phyloP scores from a whole-genome alignment of 2,797 vertebrate species.

The Pseudochromis fuscus region DNA sequence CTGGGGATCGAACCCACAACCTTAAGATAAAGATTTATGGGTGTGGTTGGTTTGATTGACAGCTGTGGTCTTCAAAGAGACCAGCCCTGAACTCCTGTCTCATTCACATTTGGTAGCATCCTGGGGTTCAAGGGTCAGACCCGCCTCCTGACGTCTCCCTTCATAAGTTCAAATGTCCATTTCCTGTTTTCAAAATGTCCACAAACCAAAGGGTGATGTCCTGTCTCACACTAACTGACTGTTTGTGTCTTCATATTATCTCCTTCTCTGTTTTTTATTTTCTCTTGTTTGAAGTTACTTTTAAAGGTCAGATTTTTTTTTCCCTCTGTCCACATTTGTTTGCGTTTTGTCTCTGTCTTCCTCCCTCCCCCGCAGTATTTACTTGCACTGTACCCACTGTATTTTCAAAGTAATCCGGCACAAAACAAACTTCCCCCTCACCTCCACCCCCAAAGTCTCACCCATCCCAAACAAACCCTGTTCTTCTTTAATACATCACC shows the following conservation, averaged over 20 bases:
- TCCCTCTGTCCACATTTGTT: conserved; percentile 22
- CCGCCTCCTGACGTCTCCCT: no score
- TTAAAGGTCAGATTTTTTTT: conserved; percentile 26
- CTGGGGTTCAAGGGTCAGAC: no score
- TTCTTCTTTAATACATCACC: no score
- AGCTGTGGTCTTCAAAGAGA: no score
- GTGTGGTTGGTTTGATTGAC: no score
- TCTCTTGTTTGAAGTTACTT: conserved; percentile 27
- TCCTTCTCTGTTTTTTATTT: background rate
- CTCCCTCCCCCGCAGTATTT: conserved; percentile 39
- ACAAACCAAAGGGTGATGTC: no score
- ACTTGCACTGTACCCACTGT: conserved; percentile 60
- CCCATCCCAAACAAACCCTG: conserved; percentile 22
- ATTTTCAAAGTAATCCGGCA: conserved; percentile 70
- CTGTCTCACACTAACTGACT: background rate
- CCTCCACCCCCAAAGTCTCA: conserved; percentile 3
- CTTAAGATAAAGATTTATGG: no score
- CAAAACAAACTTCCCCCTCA: conserved; percentile 58
- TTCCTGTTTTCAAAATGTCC: no score
- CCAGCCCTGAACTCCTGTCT: no score
- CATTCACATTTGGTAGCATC: no score
- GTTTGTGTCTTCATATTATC: conserved; percentile 10
- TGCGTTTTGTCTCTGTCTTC: conserved; percentile 33
- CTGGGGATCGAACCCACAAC: no score
- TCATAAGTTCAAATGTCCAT: no score